Evolutionary conservation across 2,888 invertebrate species (phyloP).

Genomic region (Dryobota labecula): DNA sequence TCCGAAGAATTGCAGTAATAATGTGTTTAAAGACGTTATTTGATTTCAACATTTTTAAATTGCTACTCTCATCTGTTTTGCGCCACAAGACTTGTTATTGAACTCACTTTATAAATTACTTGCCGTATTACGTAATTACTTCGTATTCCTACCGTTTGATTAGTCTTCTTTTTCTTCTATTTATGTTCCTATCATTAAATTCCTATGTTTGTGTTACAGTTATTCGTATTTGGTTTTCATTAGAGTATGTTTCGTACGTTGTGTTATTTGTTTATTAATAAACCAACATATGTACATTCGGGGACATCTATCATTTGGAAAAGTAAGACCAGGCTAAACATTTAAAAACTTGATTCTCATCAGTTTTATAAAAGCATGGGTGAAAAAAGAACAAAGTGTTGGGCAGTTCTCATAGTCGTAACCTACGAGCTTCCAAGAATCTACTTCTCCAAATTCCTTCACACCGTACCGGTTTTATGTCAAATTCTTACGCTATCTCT

Average conservation of each 20-base stretch:
- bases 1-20: constrained; percentile 64
- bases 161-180: constrained; percentile 24
- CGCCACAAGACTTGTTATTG: constrained; percentile 45
- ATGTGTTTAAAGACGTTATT: constrained; percentile 56
- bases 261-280: neutral
- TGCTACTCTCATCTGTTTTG: constrained; percentile 46
- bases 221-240: constrained; percentile 1
- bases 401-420: too few relatives aligned
- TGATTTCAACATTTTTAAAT: constrained; percentile 60
- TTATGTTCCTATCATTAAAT: constrained; percentile 11
- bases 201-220: too few relatives aligned
- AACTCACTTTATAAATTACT: constrained; percentile 54
- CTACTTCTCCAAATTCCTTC: too few relatives aligned
- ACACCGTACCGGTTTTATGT: too few relatives aligned
- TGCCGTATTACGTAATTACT: constrained; percentile 47
- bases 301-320: neutral
- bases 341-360: neutral
- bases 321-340: neutral
- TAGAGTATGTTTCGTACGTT: neutral
- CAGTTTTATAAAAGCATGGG: neutral
- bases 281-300: neutral
- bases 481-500: too few relatives aligned
- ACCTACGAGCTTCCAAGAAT: too few relatives aligned
- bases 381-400: too few relatives aligned
- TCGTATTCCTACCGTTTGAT: constrained; percentile 29